Evolutionary conservation across 2,113 vertebrate genomes (phyloP).

Genomic region (Salvelinus fontinalis): DNA sequence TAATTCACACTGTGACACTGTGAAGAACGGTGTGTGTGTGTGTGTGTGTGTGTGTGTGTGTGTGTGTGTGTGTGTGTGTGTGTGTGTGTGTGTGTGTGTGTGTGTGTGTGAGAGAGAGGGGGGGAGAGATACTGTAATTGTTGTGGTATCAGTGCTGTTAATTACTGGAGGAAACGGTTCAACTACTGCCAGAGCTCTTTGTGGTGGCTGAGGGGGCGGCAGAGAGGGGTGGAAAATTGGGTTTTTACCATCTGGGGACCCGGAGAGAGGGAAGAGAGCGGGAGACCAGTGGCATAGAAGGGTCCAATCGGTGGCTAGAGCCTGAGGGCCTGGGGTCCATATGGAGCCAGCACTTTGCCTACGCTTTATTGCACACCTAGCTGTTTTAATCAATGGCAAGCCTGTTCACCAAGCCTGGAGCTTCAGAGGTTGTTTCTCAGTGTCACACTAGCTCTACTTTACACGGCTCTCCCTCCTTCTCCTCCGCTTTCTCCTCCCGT

Average conservation of each 20-base stretch:
- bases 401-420: slow-evolving; percentile 76
- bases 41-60: slow-evolving; percentile 1
- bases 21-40: slow-evolving; percentile 61
- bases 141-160: slow-evolving; percentile 98
- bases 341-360: slow-evolving; percentile 84
- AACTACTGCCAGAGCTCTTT: slow-evolving; percentile 98
- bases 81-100: neutral
- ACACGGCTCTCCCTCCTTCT: slow-evolving; percentile 50
- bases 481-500: slow-evolving; percentile 33
- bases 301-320: slow-evolving; percentile 84
- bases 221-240: slow-evolving; percentile 90
- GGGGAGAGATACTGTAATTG: slow-evolving; percentile 89
- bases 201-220: slow-evolving; percentile 82
- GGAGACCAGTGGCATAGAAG: slow-evolving; percentile 65
- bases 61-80: slow-evolving; percentile 11
- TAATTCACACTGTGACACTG: slow-evolving; percentile 89
- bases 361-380: slow-evolving; percentile 80
- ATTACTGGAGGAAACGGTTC: slow-evolving; percentile 99
- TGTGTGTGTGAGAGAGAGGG: slow-evolving; percentile 2
- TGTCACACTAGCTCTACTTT: slow-evolving; percentile 61
- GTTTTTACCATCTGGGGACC: slow-evolving; percentile 97
- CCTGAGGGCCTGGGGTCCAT: slow-evolving; percentile 87
- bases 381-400: slow-evolving; percentile 85
- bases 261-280: slow-evolving; percentile 66
- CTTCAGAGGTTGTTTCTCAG: slow-evolving; percentile 71